Evolutionary conservation across 2,113 vertebrate species (phyloP).

Genomic region (Crotalus tigris): DNA sequence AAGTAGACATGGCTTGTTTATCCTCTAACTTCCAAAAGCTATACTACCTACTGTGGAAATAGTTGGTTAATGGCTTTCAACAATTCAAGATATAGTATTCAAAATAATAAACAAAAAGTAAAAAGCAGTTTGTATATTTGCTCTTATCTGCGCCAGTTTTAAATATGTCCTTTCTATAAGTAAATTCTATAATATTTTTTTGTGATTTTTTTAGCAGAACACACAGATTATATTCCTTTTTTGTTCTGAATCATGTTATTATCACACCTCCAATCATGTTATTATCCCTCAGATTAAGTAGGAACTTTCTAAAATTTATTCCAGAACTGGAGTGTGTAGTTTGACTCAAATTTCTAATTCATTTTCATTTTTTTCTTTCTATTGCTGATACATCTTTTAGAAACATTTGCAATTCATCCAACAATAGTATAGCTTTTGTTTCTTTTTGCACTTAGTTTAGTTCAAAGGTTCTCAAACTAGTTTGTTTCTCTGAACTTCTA

Average conservation of each 20-base stretch:
- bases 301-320: neutral
- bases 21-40: neutral
- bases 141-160: neutral
- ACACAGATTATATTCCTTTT: neutral
- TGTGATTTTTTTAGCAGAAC: neutral
- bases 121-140: neutral
- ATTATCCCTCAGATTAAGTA: neutral
- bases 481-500: neutral
- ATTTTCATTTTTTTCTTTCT: neutral
- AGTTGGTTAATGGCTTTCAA: neutral
- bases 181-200: neutral
- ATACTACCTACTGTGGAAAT: neutral
- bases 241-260: neutral
- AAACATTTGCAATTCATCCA: neutral
- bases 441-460: neutral
- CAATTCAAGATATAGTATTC: neutral
- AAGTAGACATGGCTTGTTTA: neutral
- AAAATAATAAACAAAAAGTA: neutral
- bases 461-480: neutral
- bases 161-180: neutral
- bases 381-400: neutral
- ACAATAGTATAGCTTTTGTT: neutral
- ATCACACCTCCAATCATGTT: no score
- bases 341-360: neutral
- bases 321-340: neutral